phyloP scores from a whole-genome alignment of 2,113 vertebrate species.

The Silurus glanis region DNA sequence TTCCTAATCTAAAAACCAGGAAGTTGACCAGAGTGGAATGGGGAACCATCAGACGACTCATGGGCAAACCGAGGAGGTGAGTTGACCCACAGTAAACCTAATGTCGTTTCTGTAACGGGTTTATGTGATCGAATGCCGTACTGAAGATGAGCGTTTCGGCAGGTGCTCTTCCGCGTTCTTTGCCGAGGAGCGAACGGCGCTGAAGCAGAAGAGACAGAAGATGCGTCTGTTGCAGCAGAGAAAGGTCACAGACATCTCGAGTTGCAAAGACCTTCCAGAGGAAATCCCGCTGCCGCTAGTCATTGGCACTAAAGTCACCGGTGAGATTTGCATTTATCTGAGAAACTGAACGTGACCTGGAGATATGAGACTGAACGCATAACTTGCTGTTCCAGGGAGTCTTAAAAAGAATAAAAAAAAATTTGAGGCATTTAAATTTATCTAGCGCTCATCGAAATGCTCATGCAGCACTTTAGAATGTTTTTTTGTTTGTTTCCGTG shows the following conservation, averaged over 20 bases:
- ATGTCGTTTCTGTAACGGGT: neutral
- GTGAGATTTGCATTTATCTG: slow-evolving; percentile 61
- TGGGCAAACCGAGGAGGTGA: slow-evolving; percentile 98
- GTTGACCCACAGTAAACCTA: slow-evolving; percentile 3
- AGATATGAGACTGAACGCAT: neutral
- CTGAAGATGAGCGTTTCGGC: slow-evolving; percentile 13
- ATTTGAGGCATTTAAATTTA: too few relatives aligned
- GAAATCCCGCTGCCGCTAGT: slow-evolving; percentile 95
- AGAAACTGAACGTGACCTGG: neutral
- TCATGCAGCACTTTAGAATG: too few relatives aligned
- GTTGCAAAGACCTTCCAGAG: slow-evolving; percentile 97
- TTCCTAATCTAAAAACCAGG: slow-evolving; percentile 95
- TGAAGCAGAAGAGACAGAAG: slow-evolving; percentile 95
- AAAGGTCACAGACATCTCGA: slow-evolving; percentile 91
- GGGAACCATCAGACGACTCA: slow-evolving; percentile 94
- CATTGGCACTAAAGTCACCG: slow-evolving; percentile 99
- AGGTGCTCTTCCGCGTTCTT: slow-evolving; percentile 99
- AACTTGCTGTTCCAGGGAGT: too few relatives aligned
- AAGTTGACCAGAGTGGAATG: slow-evolving; percentile 96
- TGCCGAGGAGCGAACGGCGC: slow-evolving; percentile 89
- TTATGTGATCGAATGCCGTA: neutral
- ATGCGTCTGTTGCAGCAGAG: slow-evolving; percentile 94
- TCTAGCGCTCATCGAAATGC: too few relatives aligned
- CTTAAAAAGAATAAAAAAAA: too few relatives aligned
- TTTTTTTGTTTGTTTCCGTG: too few relatives aligned